phyloP scores from a whole-genome alignment of 2,797 vertebrate species.

The Natrix natrix region DNA sequence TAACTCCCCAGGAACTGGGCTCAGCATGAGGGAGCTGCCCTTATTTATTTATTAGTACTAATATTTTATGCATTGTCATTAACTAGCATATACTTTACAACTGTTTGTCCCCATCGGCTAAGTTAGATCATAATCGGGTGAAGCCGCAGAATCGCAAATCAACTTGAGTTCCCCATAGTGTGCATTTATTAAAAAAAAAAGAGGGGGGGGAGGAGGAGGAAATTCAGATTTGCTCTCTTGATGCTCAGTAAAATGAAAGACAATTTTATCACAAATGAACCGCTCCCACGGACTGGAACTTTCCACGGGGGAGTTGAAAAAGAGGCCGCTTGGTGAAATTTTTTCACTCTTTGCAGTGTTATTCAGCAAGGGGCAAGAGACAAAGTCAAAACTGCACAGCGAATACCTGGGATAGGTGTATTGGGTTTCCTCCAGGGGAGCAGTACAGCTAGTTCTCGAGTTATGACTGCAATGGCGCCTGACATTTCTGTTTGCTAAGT shows the following conservation, averaged over 20 bases:
- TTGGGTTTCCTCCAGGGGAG: background rate
- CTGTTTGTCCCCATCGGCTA: background rate
- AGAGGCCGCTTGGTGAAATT: background rate
- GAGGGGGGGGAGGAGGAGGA: accelerated
- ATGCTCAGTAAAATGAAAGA: background rate
- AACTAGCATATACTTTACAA: background rate
- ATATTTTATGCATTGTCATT: background rate
- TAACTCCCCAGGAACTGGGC: background rate
- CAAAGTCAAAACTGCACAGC: background rate
- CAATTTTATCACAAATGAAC: background rate
- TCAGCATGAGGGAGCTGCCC: background rate
- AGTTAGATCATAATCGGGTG: background rate
- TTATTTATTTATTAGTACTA: background rate
- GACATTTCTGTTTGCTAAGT: too few relatives aligned
- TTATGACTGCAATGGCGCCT: too few relatives aligned
- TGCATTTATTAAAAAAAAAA: background rate
- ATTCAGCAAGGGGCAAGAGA: background rate
- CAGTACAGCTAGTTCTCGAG: too few relatives aligned
- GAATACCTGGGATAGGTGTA: background rate
- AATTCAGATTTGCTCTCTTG: background rate
- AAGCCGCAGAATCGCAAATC: background rate
- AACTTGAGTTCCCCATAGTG: background rate
- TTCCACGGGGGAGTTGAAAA: background rate
- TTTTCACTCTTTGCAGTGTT: background rate
- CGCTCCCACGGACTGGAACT: background rate